Percentiles rank a stretch among this genome's conserved stretches.
Conservation (phyloP, 2,797 vertebrate species). For the Poeciliopsis presidionis region DNA sequence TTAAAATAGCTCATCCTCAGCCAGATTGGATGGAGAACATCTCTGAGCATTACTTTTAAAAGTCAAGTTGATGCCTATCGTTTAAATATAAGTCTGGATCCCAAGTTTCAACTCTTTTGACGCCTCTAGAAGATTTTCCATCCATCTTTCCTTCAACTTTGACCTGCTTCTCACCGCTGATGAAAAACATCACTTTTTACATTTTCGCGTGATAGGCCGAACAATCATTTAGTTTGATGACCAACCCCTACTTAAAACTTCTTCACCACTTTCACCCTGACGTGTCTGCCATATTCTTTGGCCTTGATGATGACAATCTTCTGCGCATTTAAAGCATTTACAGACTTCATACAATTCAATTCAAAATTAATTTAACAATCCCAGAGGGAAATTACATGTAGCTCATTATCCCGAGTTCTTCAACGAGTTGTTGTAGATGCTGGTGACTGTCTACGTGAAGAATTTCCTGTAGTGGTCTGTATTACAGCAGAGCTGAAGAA, state of each 20-base stretch:
- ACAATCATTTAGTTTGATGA: too few relatives aligned
- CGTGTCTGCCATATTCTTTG: not conserved
- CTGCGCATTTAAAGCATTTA: not conserved
- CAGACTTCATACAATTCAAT: not conserved
- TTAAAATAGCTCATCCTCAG: not conserved
- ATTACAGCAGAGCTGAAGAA: not conserved
- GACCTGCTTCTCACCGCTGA: too few relatives aligned
- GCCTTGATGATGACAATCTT: not conserved
- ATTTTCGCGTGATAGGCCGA: too few relatives aligned
- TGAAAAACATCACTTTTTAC: too few relatives aligned
- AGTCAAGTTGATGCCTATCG: not conserved
- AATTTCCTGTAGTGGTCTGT: not conserved
- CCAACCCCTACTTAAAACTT: too few relatives aligned
- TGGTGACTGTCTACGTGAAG: too few relatives aligned
- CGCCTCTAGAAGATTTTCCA: not conserved
- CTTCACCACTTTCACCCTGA: too few relatives aligned
- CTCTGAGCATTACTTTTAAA: not conserved
- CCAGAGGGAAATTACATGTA: too few relatives aligned
- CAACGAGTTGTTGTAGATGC: too few relatives aligned
- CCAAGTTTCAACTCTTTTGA: not conserved
- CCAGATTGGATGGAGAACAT: not conserved
- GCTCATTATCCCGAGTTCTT: too few relatives aligned
- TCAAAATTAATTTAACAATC: not conserved
- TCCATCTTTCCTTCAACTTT: too few relatives aligned
- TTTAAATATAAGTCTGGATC: not conserved